These are phyloP conservation scores for Oeneis ivallda DNA, from an alignment of 2,888 invertebrate species.

Conservation along the genomic window DNA sequence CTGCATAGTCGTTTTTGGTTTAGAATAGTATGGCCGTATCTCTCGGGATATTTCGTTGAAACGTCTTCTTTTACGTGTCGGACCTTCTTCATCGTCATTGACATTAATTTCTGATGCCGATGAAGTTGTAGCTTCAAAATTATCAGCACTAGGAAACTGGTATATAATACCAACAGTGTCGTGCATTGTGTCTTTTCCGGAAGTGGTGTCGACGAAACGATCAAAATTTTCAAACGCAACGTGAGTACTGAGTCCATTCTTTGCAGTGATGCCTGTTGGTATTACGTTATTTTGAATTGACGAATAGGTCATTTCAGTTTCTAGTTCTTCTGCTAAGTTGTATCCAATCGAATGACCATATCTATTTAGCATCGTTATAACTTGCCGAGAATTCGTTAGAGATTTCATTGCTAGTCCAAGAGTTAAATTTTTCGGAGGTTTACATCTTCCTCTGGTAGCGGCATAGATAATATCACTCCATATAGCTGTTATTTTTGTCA, in stretches of 20 bases:
- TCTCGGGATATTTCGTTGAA: background rate
- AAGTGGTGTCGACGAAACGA: background rate
- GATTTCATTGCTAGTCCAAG: background rate
- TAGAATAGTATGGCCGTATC: background rate
- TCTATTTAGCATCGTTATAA: background rate
- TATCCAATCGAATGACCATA: background rate
- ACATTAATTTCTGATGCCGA: background rate
- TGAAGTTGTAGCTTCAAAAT: background rate
- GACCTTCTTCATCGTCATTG: background rate
- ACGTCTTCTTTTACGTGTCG: background rate
- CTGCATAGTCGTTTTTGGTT: background rate
- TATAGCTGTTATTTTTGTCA: too few relatives aligned
- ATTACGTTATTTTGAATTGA: background rate
- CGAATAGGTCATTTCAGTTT: background rate
- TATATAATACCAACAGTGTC: background rate
- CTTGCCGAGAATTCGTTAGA: background rate
- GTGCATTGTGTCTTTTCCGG: background rate
- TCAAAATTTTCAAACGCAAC: background rate
- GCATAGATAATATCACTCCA: background rate
- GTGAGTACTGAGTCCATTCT: background rate
- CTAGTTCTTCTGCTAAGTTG: background rate
- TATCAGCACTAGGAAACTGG: background rate
- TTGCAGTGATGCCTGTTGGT: background rate
- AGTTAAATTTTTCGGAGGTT: background rate
- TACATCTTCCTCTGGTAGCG: background rate